These are phyloP conservation scores for Drosophila hydei DNA, from an alignment of 1,140 invertebrate genomes.

Conservation along the genomic window DNA sequence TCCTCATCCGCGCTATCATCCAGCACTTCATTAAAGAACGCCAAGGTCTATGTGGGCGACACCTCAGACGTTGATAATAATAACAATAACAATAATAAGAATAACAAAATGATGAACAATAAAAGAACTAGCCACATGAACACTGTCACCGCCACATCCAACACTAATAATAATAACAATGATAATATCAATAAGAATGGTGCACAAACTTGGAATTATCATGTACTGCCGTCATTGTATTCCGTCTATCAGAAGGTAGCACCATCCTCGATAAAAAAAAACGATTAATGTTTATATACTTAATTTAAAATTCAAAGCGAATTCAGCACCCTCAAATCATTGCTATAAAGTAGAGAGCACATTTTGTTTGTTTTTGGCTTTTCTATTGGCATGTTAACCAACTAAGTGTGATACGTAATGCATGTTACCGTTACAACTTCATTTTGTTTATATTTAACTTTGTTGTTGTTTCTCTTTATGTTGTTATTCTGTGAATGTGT, in stretches of 20 bases:
- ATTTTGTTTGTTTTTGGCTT: constrained; percentile 1
- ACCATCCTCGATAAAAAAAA: constrained; percentile 35
- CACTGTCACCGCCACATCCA: constrained; percentile 73
- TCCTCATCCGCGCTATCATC: constrained; percentile 64
- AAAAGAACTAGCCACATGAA: constrained; percentile 63
- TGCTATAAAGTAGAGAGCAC: constrained; percentile 26
- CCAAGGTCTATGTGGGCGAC: constrained; percentile 80
- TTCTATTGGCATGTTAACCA: constrained; percentile 16
- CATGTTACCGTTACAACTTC: constrained; percentile 41
- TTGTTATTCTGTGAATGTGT: constrained; percentile 6
- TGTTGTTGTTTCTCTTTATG: constrained; percentile 22
- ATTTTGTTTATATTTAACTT: constrained; percentile 46
- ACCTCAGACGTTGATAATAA: constrained; percentile 55
- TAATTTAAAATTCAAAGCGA: not conserved
- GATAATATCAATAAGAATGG: constrained; percentile 76
- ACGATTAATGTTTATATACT: not conserved
- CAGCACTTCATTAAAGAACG: constrained; percentile 64
- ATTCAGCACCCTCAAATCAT: constrained; percentile 31
- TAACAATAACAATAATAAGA: constrained; percentile 38
- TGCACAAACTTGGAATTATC: constrained; percentile 91
- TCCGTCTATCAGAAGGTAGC: constrained; percentile 93
- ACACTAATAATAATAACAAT: constrained; percentile 69
- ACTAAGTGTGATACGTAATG: not conserved
- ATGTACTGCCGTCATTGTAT: constrained; percentile 92
- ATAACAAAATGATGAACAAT: constrained; percentile 44